Percentiles rank a stretch among this genome's conserved stretches.
These are phyloP conservation scores for Spisula subtruncata DNA, from an alignment of 2,888 invertebrate species.

Conservation along the genomic window DNA sequence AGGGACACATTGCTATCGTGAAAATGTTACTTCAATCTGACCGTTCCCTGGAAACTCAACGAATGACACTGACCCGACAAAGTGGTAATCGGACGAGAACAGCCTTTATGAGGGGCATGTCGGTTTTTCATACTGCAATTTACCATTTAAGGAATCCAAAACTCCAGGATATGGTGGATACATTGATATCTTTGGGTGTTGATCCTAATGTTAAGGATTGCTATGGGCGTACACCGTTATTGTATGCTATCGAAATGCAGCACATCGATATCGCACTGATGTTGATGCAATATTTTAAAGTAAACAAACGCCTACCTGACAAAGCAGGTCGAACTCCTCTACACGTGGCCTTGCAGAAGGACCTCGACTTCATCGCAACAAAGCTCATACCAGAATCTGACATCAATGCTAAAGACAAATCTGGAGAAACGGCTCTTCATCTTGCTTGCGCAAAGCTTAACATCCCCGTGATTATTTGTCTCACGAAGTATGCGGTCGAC, in stretches of 20 bases:
- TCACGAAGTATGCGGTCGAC: constrained; percentile 39
- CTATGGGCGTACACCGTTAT: constrained; percentile 57
- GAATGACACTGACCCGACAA: constrained; percentile 17
- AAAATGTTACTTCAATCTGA: constrained; percentile 32
- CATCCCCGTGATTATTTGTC: not conserved
- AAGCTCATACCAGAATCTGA: constrained; percentile 23
- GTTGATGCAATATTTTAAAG: constrained; percentile 15
- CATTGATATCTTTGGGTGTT: constrained; percentile 32
- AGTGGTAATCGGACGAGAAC: not conserved
- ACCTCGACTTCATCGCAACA: not conserved
- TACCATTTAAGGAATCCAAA: constrained; percentile 28
- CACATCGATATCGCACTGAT: not conserved
- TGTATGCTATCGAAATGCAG: constrained; percentile 44
- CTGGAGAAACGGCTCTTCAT: constrained; percentile 59
- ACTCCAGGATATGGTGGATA: constrained; percentile 39
- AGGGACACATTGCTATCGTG: constrained; percentile 34
- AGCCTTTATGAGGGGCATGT: constrained; percentile 52
- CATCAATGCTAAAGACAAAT: constrained; percentile 58
- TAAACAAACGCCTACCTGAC: constrained; percentile 39
- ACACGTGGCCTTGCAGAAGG: constrained; percentile 48
- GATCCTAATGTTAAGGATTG: constrained; percentile 54
- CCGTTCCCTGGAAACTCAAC: constrained; percentile 27
- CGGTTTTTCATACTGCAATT: constrained; percentile 59
- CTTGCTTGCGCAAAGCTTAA: constrained; percentile 45
- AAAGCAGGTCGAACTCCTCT: constrained; percentile 58